phyloP scores from a whole-genome alignment of 2,888 invertebrate species.

The Amphipyra tragopoginis region DNA sequence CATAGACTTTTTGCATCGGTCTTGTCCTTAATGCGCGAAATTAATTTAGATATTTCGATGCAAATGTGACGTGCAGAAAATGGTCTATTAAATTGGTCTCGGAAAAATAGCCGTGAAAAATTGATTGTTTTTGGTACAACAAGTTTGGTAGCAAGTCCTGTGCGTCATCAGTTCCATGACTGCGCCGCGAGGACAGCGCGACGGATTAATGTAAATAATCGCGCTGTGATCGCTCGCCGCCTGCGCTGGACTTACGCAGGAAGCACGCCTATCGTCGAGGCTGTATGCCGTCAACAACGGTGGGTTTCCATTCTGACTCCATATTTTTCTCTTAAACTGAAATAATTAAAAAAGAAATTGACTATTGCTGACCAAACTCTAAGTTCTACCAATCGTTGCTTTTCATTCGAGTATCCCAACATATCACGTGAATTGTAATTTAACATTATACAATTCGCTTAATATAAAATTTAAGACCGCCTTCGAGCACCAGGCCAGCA shows the following conservation, averaged over 20 bases:
- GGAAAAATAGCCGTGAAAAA: neutral
- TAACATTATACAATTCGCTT: no score
- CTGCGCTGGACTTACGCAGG: constrained; percentile 71
- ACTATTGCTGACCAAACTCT: neutral
- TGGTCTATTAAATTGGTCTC: no score
- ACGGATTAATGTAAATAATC: constrained; percentile 84
- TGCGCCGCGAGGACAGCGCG: constrained; percentile 62
- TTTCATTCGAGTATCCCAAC: no score
- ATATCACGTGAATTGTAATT: no score
- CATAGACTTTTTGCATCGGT: no score
- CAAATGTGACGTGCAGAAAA: no score
- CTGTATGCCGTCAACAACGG: constrained; percentile 57
- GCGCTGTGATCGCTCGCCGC: constrained; percentile 63
- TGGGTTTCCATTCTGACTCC: constrained; percentile 73
- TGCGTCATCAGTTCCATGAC: constrained; percentile 60
- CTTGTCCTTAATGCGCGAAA: no score
- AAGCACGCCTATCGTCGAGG: constrained; percentile 79
- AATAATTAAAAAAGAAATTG: neutral
- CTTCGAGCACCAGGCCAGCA: no score
- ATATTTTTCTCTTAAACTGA: neutral
- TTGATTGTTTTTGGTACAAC: neutral
- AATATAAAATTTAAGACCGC: no score
- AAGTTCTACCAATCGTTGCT: neutral
- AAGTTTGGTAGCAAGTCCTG: constrained; percentile 26
- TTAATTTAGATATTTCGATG: no score